Percentiles rank a stretch among this genome's conserved stretches.
These are phyloP conservation scores for Aphis craccivora DNA, from an alignment of 1,140 invertebrate species.

Conservation along the genomic window DNA sequence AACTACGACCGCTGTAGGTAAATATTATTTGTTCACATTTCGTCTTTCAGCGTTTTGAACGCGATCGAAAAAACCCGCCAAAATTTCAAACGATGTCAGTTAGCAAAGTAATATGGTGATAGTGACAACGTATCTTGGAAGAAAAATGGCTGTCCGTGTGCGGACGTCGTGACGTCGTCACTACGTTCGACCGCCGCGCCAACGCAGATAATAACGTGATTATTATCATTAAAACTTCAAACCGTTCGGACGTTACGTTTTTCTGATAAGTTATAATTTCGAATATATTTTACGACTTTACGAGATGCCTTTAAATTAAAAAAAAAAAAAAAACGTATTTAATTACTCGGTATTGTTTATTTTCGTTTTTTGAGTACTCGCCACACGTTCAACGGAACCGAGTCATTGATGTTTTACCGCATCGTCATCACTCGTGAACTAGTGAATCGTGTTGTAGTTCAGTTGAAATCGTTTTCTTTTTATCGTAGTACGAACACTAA, in stretches of 20 bases:
- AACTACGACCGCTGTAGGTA: too few species aligned
- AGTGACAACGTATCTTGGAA: background rate
- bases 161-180: too few species aligned
- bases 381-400: background rate
- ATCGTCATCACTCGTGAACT: background rate
- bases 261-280: background rate
- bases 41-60: too few species aligned
- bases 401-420: background rate
- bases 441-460: background rate
- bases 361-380: background rate
- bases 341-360: background rate
- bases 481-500: background rate
- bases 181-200: background rate
- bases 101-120: background rate
- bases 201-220: background rate
- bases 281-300: background rate
- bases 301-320: background rate
- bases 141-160: background rate
- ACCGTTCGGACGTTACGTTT: background rate
- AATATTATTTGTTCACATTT: too few species aligned
- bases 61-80: background rate
- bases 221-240: background rate
- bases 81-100: background rate
- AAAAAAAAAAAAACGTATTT: too few species aligned
- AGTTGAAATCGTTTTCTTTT: background rate